Percentiles rank a stretch among this genome's conserved stretches.
Conservation (phyloP, 2,113 vertebrate genomes). For the Poicephalus gulielmi region DNA sequence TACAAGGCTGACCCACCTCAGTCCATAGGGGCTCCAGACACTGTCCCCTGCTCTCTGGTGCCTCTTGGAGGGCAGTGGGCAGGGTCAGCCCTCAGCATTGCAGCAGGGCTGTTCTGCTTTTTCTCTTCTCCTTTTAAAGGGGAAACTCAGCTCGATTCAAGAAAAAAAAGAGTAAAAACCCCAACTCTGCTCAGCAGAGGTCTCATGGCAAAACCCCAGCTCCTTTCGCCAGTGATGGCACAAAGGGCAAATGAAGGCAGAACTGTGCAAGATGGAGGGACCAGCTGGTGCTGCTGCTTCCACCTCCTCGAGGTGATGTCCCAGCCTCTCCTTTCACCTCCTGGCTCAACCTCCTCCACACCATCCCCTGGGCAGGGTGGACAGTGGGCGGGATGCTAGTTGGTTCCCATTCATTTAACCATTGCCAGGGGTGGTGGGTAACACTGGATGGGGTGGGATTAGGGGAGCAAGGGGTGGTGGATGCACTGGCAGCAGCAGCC, state of each 20-base stretch:
- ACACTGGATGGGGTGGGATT: accelerated
- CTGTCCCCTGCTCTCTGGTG: accelerated
- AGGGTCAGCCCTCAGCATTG: not conserved
- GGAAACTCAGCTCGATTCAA: not conserved
- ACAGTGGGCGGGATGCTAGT: not conserved
- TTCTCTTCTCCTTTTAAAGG: constrained; percentile 22
- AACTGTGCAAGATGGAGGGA: not conserved
- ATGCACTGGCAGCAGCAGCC: not conserved
- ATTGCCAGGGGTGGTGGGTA: not conserved
- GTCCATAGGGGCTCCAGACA: not conserved
- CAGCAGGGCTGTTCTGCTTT: constrained; percentile 5
- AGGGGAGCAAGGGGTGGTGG: not conserved
- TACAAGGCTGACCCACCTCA: not conserved
- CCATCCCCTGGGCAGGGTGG: not conserved
- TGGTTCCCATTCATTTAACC: not conserved
- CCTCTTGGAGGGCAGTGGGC: not conserved
- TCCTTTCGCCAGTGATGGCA: not conserved
- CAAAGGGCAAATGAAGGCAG: not conserved
- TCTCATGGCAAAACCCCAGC: not conserved
- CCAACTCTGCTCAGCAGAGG: not conserved
- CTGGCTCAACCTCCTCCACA: not conserved
- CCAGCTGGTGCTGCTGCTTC: not conserved
- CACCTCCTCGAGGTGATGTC: not conserved
- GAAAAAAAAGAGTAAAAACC: not conserved
- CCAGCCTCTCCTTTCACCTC: not conserved